phyloP scores from a whole-genome alignment of 2,888 invertebrate genomes.

The Hofmannophila pseudospretella region DNA sequence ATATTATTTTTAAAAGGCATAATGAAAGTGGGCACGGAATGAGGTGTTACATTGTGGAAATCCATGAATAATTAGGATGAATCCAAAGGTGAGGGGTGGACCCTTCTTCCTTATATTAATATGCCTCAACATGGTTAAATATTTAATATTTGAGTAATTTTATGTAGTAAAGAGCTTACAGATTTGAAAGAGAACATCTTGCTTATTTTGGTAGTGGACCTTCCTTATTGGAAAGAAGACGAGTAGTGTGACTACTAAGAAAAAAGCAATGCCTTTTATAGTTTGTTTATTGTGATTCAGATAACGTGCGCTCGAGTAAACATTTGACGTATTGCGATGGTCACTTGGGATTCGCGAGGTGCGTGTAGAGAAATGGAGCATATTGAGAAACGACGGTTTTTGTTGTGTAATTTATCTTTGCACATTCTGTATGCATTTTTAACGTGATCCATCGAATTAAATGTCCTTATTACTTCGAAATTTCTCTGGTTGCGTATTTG shows the following conservation, averaged over 20 bases:
- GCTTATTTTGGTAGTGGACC: constrained; percentile 56
- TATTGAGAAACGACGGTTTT: constrained; percentile 52
- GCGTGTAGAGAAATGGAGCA: constrained; percentile 70
- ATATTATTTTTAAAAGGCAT: background rate
- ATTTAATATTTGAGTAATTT: background rate
- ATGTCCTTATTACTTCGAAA: too few species aligned
- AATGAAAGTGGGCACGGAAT: background rate
- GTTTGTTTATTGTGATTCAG: constrained; percentile 64
- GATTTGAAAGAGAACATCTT: constrained; percentile 73
- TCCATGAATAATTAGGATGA: background rate
- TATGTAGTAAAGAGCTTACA: constrained; percentile 35
- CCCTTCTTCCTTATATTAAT: too few species aligned
- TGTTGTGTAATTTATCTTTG: constrained; percentile 48
- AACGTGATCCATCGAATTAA: too few species aligned
- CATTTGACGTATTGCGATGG: constrained; percentile 64
- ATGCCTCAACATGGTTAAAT: too few species aligned
- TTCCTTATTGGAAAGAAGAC: constrained; percentile 66
- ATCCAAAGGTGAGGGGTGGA: too few species aligned
- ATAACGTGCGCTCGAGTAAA: constrained; percentile 54
- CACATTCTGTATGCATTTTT: constrained; percentile 20
- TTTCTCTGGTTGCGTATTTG: too few species aligned
- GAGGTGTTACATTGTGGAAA: background rate
- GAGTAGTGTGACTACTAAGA: constrained; percentile 53
- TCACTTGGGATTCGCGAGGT: constrained; percentile 69
- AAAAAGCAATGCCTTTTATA: constrained; percentile 64